Percentiles rank a stretch among this genome's conserved stretches.
phyloP scores from a whole-genome alignment of 2,888 invertebrate species.

The Epinotia bilunana region DNA sequence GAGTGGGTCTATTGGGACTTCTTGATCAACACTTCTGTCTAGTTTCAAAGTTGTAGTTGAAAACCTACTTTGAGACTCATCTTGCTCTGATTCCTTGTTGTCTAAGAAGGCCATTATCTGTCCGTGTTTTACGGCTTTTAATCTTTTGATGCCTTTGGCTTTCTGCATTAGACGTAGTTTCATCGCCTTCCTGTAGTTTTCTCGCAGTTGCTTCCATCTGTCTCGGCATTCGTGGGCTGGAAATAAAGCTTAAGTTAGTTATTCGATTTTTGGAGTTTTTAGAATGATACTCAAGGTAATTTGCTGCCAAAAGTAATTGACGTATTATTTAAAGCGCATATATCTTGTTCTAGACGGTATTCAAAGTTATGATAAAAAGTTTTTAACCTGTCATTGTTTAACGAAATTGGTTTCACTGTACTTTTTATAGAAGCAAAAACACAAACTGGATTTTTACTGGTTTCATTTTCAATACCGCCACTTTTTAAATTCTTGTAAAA shows the following conservation, averaged over 20 bases:
- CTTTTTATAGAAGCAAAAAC: too few relatives aligned
- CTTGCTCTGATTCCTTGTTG: neutral
- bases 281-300: too few relatives aligned
- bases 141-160: slow-evolving; percentile 10
- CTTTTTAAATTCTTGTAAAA: too few relatives aligned
- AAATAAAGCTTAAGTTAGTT: neutral
- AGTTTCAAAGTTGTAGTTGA: neutral
- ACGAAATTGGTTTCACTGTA: too few relatives aligned
- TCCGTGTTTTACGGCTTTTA: slow-evolving; percentile 33
- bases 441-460: too few relatives aligned
- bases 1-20: neutral
- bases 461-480: too few relatives aligned
- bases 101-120: slow-evolving; percentile 20
- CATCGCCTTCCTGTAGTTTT: slow-evolving; percentile 35
- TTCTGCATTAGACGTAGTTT: slow-evolving; percentile 20
- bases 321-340: too few relatives aligned
- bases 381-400: too few relatives aligned
- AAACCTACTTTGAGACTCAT: neutral
- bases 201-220: slow-evolving; percentile 32
- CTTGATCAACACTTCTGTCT: neutral
- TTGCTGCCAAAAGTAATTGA: too few relatives aligned
- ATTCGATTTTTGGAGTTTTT: neutral
- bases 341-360: too few relatives aligned
- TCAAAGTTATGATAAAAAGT: too few relatives aligned
- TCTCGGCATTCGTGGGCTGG: slow-evolving; percentile 33